Evolutionary conservation across 2,797 vertebrate genomes (phyloP).

Genomic region (Taeniopygia guttata): DNA sequence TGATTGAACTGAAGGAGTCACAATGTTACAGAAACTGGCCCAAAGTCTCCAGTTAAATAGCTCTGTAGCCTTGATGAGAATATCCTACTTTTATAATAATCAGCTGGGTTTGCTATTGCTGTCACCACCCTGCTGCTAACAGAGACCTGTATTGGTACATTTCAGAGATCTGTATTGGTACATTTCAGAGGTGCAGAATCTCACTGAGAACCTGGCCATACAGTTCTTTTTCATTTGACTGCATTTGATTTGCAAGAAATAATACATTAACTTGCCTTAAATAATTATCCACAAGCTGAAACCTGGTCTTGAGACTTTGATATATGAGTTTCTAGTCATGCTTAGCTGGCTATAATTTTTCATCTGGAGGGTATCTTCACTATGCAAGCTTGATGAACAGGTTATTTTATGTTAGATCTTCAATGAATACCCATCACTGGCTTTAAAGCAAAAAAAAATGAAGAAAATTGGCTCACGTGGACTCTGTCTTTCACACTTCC

Average conservation of each 20-base stretch:
- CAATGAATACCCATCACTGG: not conserved
- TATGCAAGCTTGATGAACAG: not conserved
- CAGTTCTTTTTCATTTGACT: not conserved
- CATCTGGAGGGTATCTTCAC: not conserved
- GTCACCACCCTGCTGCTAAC: not conserved
- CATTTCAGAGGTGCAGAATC: not conserved
- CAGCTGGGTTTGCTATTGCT: not conserved
- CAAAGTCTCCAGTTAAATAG: not conserved
- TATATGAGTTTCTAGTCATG: not conserved
- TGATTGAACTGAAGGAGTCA: rapidly evolving
- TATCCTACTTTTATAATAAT: not conserved
- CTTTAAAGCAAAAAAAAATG: constrained; percentile 17
- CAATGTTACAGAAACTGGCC: not conserved
- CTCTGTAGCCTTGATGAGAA: not conserved
- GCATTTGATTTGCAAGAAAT: constrained; percentile 6
- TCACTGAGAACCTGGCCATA: not conserved
- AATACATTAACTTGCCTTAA: constrained; percentile 12
- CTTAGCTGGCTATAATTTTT: constrained; percentile 24
- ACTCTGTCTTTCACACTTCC: not conserved
- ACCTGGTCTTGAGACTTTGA: not conserved
- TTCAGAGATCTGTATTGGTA: not conserved
- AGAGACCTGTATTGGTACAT: not conserved
- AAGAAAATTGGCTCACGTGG: not conserved
- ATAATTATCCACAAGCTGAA: constrained; percentile 9
- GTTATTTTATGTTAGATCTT: constrained; percentile 30